Percentiles rank a stretch among this genome's conserved stretches.
Evolutionary conservation across 2,888 invertebrate species (phyloP).

Genomic region (Trisateles emortualis): DNA sequence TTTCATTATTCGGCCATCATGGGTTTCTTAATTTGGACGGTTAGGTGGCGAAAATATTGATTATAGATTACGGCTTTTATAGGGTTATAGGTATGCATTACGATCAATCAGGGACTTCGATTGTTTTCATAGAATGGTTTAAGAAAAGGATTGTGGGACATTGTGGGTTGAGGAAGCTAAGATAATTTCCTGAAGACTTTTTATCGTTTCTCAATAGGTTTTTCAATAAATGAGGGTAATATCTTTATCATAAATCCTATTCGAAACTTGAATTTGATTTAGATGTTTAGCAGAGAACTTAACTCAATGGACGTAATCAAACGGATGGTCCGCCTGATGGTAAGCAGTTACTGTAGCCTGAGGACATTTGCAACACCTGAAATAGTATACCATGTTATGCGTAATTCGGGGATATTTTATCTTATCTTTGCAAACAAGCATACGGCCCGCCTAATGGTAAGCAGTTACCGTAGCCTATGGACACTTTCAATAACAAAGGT

Average conservation of each 20-base stretch:
- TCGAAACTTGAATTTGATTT: neutral
- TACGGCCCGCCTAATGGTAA: no score
- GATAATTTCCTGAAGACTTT: slow-evolving; percentile 17
- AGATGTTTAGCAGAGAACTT: neutral
- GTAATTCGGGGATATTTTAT: no score
- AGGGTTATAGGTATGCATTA: slow-evolving; percentile 30
- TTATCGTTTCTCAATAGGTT: slow-evolving; percentile 9
- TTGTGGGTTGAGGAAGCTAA: slow-evolving; percentile 13
- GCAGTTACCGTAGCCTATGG: no score
- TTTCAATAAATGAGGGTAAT: neutral
- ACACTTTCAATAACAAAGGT: no score
- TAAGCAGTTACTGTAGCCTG: no score
- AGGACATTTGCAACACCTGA: no score
- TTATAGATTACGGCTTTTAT: slow-evolving; percentile 54
- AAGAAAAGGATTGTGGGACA: slow-evolving; percentile 27
- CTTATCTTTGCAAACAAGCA: no score
- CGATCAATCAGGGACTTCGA: slow-evolving; percentile 48
- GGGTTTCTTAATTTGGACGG: slow-evolving; percentile 44
- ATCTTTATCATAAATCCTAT: neutral
- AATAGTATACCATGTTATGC: no score
- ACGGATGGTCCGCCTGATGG: no score
- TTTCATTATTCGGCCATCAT: slow-evolving; percentile 42
- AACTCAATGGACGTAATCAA: no score
- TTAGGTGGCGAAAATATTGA: slow-evolving; percentile 53
- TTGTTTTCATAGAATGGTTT: slow-evolving; percentile 44